A percentile compares a stretch with the other conserved stretches of the same genome.
These are phyloP conservation scores for Meiosimyza decipiens DNA, from an alignment of 2,888 invertebrate species.

Conservation along the genomic window DNA sequence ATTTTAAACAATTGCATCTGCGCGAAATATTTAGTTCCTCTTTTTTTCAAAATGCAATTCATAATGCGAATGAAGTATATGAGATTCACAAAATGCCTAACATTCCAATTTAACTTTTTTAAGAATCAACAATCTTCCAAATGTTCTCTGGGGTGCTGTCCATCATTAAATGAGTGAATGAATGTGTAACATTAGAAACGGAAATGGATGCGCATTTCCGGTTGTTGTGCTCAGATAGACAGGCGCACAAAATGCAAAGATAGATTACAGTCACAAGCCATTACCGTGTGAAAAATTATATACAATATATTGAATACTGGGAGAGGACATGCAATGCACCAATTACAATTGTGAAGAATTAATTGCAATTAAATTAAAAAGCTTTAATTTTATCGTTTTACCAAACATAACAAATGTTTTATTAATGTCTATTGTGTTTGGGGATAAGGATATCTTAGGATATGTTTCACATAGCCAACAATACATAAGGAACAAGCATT, in stretches of 20 bases:
- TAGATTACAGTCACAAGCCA: slow-evolving; percentile 57
- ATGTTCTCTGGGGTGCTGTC: neutral
- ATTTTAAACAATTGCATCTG: no score
- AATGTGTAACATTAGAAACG: slow-evolving; percentile 34
- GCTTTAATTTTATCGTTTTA: slow-evolving; percentile 23
- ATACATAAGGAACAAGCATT: no score
- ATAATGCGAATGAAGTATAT: no score
- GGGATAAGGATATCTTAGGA: no score
- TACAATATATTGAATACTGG: neutral
- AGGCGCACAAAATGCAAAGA: slow-evolving; percentile 51
- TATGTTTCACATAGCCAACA: no score
- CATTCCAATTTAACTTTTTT: no score
- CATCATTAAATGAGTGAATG: slow-evolving; percentile 43
- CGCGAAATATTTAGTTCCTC: no score
- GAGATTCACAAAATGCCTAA: no score
- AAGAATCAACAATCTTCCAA: no score
- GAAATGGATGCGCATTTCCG: slow-evolving; percentile 44
- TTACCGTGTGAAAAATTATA: slow-evolving; percentile 51
- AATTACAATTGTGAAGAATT: slow-evolving; percentile 17
- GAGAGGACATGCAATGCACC: neutral
- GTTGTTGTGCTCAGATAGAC: slow-evolving; percentile 34
- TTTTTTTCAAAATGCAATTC: no score
- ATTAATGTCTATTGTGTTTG: no score
- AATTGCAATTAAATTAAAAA: slow-evolving; percentile 30
- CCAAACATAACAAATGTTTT: neutral